Percentiles rank a stretch among this genome's conserved stretches.
Conservation (phyloP, 2,797 vertebrate species). For the Poeciliopsis paucimaculata region DNA sequence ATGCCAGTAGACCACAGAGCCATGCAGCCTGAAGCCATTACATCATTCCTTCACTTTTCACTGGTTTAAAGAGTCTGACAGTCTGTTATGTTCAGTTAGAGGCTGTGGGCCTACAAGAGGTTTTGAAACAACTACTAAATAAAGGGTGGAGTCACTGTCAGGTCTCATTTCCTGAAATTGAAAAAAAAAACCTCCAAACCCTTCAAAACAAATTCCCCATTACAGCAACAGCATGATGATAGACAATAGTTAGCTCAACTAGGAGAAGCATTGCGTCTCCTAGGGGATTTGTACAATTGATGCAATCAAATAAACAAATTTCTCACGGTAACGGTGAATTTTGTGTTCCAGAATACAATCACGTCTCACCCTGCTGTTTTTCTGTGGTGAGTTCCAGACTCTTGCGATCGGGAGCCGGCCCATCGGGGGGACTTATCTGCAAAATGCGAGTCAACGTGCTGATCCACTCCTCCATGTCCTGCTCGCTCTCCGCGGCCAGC, state of each 20-base stretch:
- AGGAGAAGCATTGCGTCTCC: conserved; percentile 19
- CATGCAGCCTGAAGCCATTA: conserved; percentile 48
- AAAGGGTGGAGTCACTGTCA: conserved; percentile 48
- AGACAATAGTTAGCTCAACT: conserved; percentile 17
- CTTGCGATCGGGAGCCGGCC: conserved; percentile 88
- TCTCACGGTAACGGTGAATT: neutral
- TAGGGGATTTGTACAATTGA: conserved; percentile 38
- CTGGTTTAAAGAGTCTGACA: conserved; percentile 38
- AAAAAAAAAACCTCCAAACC: neutral
- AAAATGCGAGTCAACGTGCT: conserved; percentile 94
- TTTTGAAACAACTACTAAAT: conserved; percentile 22
- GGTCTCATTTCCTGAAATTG: conserved; percentile 49
- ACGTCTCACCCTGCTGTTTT: conserved; percentile 86
- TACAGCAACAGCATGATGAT: conserved; percentile 20
- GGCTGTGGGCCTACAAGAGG: conserved; percentile 18
- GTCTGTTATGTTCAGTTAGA: conserved; percentile 40
- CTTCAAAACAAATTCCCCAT: conserved; percentile 15
- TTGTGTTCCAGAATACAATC: conserved; percentile 6
- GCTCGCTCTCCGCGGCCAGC: conserved; percentile 96
- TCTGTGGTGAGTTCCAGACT: conserved; percentile 92
- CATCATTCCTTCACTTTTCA: conserved; percentile 51
- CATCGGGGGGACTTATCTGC: conserved; percentile 95
- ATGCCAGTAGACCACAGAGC: conserved; percentile 53
- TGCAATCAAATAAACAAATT: conserved; percentile 30
- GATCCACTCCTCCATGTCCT: conserved; percentile 99